These are phyloP conservation scores for Trichogramma pretiosum DNA, from an alignment of 1,140 invertebrate genomes.

Conservation along the genomic window DNA sequence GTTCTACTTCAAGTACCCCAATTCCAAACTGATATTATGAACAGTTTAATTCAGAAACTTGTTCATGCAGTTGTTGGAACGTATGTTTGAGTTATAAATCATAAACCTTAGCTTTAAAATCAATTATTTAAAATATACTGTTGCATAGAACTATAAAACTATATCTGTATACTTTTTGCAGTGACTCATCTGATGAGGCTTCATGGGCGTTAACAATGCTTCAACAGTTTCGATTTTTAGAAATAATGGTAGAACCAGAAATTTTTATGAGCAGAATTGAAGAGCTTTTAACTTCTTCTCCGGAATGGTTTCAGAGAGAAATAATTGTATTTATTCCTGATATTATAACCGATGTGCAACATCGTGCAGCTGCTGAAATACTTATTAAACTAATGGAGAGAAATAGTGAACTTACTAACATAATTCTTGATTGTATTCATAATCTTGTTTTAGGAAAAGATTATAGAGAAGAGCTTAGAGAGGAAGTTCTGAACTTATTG, in stretches of 20 bases:
- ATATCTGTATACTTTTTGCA: slow-evolving; percentile 16
- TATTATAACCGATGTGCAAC: slow-evolving; percentile 35
- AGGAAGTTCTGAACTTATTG: slow-evolving; percentile 31
- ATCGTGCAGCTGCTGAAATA: slow-evolving; percentile 33
- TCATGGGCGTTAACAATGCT: slow-evolving; percentile 32
- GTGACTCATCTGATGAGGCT: slow-evolving; percentile 28
- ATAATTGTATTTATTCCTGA: slow-evolving; percentile 36
- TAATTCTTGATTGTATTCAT: slow-evolving; percentile 33
- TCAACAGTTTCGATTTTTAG: slow-evolving; percentile 39
- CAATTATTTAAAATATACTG: no score
- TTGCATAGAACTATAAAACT: no score
- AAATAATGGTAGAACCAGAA: slow-evolving; percentile 28
- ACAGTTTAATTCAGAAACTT: slow-evolving; percentile 30
- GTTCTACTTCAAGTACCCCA: slow-evolving; percentile 34
- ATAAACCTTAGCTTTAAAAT: slow-evolving; percentile 1
- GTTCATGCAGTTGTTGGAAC: slow-evolving; percentile 32
- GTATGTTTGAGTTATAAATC: slow-evolving; percentile 25
- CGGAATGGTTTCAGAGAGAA: slow-evolving; percentile 38
- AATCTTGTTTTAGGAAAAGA: slow-evolving; percentile 35
- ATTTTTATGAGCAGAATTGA: slow-evolving; percentile 27
- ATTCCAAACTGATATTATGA: slow-evolving; percentile 31
- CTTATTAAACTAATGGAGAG: slow-evolving; percentile 33
- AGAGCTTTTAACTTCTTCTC: slow-evolving; percentile 35
- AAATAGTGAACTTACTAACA: slow-evolving; percentile 28
- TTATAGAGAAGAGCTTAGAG: slow-evolving; percentile 31